phyloP scores from a whole-genome alignment of 37 sponge, comb jelly and placozoan species.

The Halisarca cf. caerulea region DNA sequence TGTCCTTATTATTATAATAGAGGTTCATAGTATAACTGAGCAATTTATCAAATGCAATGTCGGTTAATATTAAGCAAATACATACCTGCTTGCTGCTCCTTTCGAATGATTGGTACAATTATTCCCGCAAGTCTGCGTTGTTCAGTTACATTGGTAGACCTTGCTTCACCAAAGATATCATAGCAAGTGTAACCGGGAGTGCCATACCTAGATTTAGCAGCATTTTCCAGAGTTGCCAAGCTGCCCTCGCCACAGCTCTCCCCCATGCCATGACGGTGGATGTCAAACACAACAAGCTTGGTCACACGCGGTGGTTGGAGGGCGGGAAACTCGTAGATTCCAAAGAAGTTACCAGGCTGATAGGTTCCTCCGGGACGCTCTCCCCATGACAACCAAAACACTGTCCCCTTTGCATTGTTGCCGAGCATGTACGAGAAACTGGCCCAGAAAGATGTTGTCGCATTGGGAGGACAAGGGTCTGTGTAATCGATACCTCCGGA shows the following conservation, averaged over 20 bases:
- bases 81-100: too few relatives aligned
- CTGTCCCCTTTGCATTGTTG: constrained; percentile 15
- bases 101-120: too few relatives aligned
- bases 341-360: constrained; percentile 19
- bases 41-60: too few relatives aligned
- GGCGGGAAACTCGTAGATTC: constrained; percentile 27
- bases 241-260: constrained; percentile 14
- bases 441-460: constrained; percentile 33
- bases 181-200: neutral
- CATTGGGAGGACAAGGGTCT: constrained; percentile 5
- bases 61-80: too few relatives aligned
- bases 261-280: constrained; percentile 12
- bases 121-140: too few relatives aligned
- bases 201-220: neutral
- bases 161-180: neutral
- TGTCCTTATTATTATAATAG: too few relatives aligned
- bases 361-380: constrained; percentile 26
- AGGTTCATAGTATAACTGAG: too few relatives aligned
- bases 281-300: constrained; percentile 32
- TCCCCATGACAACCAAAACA: constrained; percentile 43
- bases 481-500: constrained; percentile 3
- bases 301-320: constrained; percentile 12
- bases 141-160: too few relatives aligned
- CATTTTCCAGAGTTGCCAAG: neutral
- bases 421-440: constrained; percentile 37